These are phyloP conservation scores for Leguminivora glycinivorella DNA, from an alignment of 1,140 invertebrate genomes.

Conservation along the genomic window DNA sequence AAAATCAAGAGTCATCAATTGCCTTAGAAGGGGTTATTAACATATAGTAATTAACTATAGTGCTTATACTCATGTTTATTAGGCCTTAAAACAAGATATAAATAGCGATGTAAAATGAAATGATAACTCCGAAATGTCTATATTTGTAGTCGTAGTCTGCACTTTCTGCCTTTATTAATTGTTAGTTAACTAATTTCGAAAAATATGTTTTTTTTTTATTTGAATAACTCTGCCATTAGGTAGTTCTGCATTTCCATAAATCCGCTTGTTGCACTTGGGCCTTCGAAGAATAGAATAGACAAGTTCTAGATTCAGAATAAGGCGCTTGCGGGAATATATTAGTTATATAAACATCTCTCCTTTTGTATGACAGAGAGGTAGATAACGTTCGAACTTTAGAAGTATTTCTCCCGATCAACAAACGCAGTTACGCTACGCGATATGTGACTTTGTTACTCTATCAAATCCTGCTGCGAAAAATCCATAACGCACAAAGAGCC, in stretches of 20 bases:
- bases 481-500: too few species aligned
- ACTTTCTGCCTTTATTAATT: not conserved
- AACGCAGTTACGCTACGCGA: too few species aligned
- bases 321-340: too few species aligned
- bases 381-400: too few species aligned
- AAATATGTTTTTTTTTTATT: not conserved
- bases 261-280: not conserved
- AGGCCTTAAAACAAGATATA: not conserved
- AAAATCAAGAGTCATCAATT: not conserved
- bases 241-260: not conserved
- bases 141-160: not conserved
- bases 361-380: too few species aligned
- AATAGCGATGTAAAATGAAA: not conserved
- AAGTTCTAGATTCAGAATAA: too few species aligned
- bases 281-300: too few species aligned
- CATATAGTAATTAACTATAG: not conserved
- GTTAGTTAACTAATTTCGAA: not conserved
- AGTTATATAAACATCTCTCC: too few species aligned
- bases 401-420: too few species aligned
- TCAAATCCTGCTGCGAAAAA: too few species aligned
- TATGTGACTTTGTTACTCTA: too few species aligned
- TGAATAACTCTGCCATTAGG: not conserved
- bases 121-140: not conserved
- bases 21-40: not conserved
- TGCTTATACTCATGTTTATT: not conserved